Evolutionary conservation across 2,113 vertebrate species (phyloP).

Genomic region (Lampris megalopsis): DNA sequence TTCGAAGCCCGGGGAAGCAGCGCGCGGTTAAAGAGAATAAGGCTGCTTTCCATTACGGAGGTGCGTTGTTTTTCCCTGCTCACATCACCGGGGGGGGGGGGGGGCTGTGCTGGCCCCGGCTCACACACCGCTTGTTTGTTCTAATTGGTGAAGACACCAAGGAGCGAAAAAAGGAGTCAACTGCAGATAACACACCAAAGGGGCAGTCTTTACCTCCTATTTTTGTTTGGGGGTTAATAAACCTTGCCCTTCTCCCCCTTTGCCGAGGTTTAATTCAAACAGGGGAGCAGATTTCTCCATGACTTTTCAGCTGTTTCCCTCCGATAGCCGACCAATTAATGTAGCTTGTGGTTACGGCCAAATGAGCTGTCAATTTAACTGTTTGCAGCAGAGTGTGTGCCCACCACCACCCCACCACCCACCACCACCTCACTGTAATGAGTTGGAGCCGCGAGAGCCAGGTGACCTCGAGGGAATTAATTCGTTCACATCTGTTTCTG

Average conservation of each 20-base stretch:
- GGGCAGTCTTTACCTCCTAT: slow-evolving; percentile 3
- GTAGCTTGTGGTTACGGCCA: slow-evolving; percentile 15
- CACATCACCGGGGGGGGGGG: slow-evolving; percentile 6
- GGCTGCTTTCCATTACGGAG: slow-evolving; percentile 11
- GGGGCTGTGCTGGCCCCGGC: slow-evolving; percentile 36
- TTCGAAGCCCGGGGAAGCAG: slow-evolving; percentile 24
- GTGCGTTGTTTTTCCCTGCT: slow-evolving; percentile 31
- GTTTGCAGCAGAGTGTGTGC: slow-evolving; percentile 24
- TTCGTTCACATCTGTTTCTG: slow-evolving; percentile 10
- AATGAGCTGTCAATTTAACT: slow-evolving; percentile 6
- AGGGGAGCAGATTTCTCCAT: background rate
- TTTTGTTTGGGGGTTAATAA: background rate
- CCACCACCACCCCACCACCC: too few species aligned
- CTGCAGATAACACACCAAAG: background rate
- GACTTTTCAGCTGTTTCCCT: slow-evolving; percentile 29
- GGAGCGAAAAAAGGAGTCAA: slow-evolving; percentile 4
- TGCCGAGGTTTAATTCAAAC: slow-evolving; percentile 21
- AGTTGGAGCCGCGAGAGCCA: slow-evolving; percentile 17
- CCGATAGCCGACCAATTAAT: slow-evolving; percentile 38
- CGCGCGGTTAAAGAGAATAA: slow-evolving; percentile 24
- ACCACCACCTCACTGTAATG: slow-evolving; percentile 19
- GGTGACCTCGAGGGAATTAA: slow-evolving; percentile 33
- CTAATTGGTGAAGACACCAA: slow-evolving; percentile 51
- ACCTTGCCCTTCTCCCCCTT: background rate
- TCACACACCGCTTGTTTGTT: slow-evolving; percentile 38